Percentiles rank a stretch among this genome's conserved stretches.
Conservation (phyloP, 2,888 invertebrate species). For the Drosophila birchii region DNA sequence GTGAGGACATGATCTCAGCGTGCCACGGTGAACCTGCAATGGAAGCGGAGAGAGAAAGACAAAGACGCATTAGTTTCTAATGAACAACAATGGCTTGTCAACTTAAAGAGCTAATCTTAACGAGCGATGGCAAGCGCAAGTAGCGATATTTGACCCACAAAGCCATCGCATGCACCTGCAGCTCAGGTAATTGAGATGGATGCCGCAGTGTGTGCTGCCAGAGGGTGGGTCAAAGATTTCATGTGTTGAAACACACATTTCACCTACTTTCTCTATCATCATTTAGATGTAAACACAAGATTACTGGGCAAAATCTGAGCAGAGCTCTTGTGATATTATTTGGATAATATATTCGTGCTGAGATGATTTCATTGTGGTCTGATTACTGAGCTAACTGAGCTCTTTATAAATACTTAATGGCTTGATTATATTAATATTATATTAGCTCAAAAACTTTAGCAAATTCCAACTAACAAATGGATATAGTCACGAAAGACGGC, state of each 20-base stretch:
- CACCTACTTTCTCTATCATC: conserved; percentile 8
- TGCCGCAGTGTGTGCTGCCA: conserved; percentile 5
- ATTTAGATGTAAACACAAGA: conserved; percentile 1
- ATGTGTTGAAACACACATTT: background rate
- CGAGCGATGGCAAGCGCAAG: background rate
- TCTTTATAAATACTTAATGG: background rate
- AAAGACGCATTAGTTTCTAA: conserved; percentile 10
- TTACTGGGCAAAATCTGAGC: background rate
- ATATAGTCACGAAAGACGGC: background rate
- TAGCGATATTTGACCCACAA: conserved; percentile 52
- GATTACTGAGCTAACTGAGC: background rate
- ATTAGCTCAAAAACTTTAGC: background rate
- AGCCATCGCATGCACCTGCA: conserved; percentile 32
- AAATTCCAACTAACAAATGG: background rate
- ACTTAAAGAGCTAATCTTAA: conserved; percentile 11
- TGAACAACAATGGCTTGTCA: background rate
- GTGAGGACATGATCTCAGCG: conserved; percentile 94
- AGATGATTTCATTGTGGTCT: background rate
- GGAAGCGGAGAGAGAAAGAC: conserved; percentile 24
- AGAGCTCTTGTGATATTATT: background rate
- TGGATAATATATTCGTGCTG: conserved; percentile 1
- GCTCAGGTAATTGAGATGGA: conserved; percentile 44
- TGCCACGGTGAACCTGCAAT: conserved; percentile 96
- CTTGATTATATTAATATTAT: conserved; percentile 9
- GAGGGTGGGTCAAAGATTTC: conserved; percentile 27